Evolutionary conservation across 2,888 invertebrate species (phyloP), one percentile per base, ranked within the genome.

Genomic region (Glyphotaelius pellucidus): DNA sequence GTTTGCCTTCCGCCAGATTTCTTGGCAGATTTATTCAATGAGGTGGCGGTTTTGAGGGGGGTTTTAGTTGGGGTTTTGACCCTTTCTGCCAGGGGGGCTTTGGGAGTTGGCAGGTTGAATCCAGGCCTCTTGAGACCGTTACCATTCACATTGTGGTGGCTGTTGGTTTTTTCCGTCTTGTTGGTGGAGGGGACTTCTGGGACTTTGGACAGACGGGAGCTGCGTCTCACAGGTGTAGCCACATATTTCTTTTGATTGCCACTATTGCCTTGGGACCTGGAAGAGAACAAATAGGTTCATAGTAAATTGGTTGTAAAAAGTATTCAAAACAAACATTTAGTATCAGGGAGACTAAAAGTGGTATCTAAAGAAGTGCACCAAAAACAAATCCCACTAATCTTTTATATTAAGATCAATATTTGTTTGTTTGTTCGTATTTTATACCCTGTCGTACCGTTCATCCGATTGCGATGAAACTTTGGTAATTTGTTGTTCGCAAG

Each of bases 171-270:
- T 5, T 80, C 81, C 32, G 85, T 31, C 80, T 87, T 88, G 38
- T 32, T 38, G 3, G 38, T 14, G n/a, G 47, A 42, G 1, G 47
- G 5, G 15, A 30, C 25, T 30, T 90, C 90, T 5, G 90, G 89
- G 30, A 84, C 42, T 31, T 52, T 88, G 9, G 92, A 93, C 79
- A 93, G 85, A 15, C 93, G 88, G 15, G 92, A 91, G 83, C 93
- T 93, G 35, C 93, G 91, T 85, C 93, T 88, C 15, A 93, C 93
- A 25, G 93, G 93, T 31, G 93, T 93, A 3, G 93, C 93, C 11
- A 92, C 92, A 80, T 85, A 93, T 89, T 92, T 93, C n/a, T 81
- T 89, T 30, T 86, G 67, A 84, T 30, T 89, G 25, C 42, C 31
- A 12, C 80, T 85, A n/a, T 35, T 80, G 79, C 52, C 47, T n/a